Conservation (phyloP, 2,113 vertebrate genomes). For the Myiagra hebetior region DNA sequence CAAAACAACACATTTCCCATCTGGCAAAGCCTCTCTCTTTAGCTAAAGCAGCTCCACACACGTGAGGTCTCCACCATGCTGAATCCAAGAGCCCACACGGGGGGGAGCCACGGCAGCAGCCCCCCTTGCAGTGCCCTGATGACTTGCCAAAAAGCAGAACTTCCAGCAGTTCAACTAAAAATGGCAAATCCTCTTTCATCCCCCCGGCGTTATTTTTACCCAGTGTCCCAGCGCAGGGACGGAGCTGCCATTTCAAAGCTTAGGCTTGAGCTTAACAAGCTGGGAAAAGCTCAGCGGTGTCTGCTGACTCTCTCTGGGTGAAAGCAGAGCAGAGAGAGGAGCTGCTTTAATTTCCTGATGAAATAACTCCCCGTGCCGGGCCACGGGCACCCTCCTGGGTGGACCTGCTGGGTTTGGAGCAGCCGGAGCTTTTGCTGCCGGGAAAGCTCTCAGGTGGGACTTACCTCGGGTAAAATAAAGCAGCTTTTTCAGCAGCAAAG, state of each 20-base stretch:
- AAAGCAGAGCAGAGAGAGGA: background rate
- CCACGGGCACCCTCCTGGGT: background rate
- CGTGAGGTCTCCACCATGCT: accelerated
- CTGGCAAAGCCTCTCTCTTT: background rate
- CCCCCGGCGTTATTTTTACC: background rate
- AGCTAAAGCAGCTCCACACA: background rate
- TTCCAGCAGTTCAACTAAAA: background rate
- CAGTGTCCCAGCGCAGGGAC: background rate
- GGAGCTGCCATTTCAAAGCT: slow-evolving; percentile 8
- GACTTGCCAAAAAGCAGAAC: background rate
- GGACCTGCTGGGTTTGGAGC: background rate
- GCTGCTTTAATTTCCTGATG: background rate
- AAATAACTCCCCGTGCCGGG: background rate
- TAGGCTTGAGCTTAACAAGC: background rate
- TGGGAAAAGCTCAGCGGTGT: background rate
- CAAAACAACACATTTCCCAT: background rate
- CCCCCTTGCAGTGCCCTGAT: background rate
- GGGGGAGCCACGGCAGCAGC: background rate
- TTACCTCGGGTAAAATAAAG: background rate
- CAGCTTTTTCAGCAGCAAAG: background rate
- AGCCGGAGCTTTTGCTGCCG: background rate
- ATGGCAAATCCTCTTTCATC: slow-evolving; percentile 4
- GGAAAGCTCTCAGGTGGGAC: background rate
- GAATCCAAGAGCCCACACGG: background rate
- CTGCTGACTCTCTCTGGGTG: background rate